Conservation (phyloP, 2,888 invertebrate genomes). For the Cabera pusaria region DNA sequence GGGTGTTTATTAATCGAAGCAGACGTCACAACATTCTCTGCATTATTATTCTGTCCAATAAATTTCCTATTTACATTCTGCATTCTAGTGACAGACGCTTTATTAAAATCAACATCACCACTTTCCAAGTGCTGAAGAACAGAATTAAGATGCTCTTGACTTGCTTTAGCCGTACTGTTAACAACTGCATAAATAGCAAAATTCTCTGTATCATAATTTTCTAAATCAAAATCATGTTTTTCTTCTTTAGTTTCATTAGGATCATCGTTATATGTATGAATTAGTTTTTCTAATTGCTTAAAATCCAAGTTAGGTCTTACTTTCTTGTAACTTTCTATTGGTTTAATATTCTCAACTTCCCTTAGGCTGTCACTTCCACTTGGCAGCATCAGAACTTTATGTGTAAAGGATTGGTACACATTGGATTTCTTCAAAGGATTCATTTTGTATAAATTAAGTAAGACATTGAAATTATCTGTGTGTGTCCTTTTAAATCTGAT, state of each 20-base stretch:
- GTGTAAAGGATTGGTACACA: slow-evolving; percentile 55
- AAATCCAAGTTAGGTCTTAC: slow-evolving; percentile 23
- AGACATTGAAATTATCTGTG: slow-evolving; percentile 52
- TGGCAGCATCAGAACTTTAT: slow-evolving; percentile 47
- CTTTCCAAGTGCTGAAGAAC: slow-evolving; percentile 34
- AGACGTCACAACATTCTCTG: slow-evolving; percentile 5
- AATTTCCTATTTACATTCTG: too few relatives aligned
- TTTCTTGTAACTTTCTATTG: neutral
- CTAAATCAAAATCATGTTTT: neutral
- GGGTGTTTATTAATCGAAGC: slow-evolving; percentile 18
- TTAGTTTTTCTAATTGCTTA: slow-evolving; percentile 45
- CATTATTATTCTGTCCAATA: too few relatives aligned
- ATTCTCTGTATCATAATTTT: too few relatives aligned
- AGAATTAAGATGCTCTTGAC: slow-evolving; percentile 5
- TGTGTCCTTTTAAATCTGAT: slow-evolving; percentile 22
- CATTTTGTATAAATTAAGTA: slow-evolving; percentile 61
- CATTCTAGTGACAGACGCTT: slow-evolving; percentile 25
- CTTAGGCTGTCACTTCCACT: slow-evolving; percentile 45
- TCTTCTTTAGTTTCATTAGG: slow-evolving; percentile 12
- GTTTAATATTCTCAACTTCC: neutral
- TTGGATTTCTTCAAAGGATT: slow-evolving; percentile 60
- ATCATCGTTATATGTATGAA: slow-evolving; percentile 32
- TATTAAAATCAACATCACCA: slow-evolving; percentile 26
- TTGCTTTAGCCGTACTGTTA: neutral
- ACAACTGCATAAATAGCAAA: too few relatives aligned